phyloP scores from a whole-genome alignment of 1,140 invertebrate species.

The Centruroides vittatus region DNA sequence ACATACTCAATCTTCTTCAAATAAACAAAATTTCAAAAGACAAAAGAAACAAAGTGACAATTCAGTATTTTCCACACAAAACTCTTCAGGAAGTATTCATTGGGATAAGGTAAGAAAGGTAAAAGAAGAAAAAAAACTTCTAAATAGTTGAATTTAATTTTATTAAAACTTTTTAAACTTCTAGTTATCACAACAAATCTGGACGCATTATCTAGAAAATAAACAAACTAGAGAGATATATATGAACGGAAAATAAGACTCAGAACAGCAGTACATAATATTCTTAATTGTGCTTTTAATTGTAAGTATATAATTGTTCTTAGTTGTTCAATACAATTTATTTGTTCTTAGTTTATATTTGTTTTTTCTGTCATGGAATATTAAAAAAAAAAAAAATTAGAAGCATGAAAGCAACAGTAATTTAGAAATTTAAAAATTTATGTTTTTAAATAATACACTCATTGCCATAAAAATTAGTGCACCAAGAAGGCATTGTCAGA shows the following conservation, averaged over 20 bases:
- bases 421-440: too few relatives aligned
- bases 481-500: too few relatives aligned
- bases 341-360: neutral
- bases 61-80: too few relatives aligned
- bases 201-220: conserved; percentile 56
- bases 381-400: too few relatives aligned
- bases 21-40: neutral
- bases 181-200: conserved; percentile 53
- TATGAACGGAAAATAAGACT: conserved; percentile 66
- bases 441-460: too few relatives aligned
- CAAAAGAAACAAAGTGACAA: neutral
- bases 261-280: conserved; percentile 57
- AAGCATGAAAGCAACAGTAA: too few relatives aligned
- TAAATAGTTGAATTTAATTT: too few relatives aligned
- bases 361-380: neutral
- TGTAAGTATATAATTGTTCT: conserved; percentile 18
- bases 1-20: too few relatives aligned
- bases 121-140: too few relatives aligned
- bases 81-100: neutral
- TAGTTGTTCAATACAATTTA: neutral
- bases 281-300: conserved; percentile 46
- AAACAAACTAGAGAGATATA: conserved; percentile 66
- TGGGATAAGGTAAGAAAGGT: too few relatives aligned
- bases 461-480: too few relatives aligned
- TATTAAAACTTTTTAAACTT: neutral